Percentiles rank a stretch among this genome's conserved stretches.
Evolutionary conservation across 2,113 vertebrate genomes (phyloP).

Genomic region (Tricholaema leucomelas): DNA sequence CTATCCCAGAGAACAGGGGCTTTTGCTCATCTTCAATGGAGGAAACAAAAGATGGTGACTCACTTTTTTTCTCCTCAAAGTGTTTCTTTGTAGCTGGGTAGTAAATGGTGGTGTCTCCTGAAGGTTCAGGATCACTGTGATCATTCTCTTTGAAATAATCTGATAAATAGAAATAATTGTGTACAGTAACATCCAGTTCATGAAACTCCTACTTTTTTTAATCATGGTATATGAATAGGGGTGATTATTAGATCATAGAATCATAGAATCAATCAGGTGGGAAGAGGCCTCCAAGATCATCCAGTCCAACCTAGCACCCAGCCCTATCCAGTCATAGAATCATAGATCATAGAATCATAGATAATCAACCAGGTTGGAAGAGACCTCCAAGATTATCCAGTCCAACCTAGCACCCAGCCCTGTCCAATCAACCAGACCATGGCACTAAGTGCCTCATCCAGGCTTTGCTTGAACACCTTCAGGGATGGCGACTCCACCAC

Average conservation of each 20-base stretch:
- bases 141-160: constrained; percentile 75
- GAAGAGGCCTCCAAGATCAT: too few relatives aligned
- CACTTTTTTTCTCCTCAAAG: constrained; percentile 82
- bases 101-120: constrained; percentile 67
- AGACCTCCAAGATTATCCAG: too few relatives aligned
- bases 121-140: constrained; percentile 68
- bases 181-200: constrained; percentile 2
- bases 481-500: too few relatives aligned
- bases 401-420: too few relatives aligned
- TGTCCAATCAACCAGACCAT: too few relatives aligned
- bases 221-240: neutral
- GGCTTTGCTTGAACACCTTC: too few relatives aligned
- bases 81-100: constrained; percentile 82
- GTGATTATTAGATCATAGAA: neutral
- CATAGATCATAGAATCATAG: too few relatives aligned
- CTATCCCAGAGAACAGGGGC: constrained; percentile 82
- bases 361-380: too few relatives aligned
- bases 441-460: too few relatives aligned
- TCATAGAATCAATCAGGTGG: too few relatives aligned
- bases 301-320: too few relatives aligned
- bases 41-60: constrained; percentile 78
- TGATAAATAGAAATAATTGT: constrained; percentile 64
- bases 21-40: constrained; percentile 87
- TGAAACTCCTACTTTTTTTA: constrained; percentile 5
- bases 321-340: too few relatives aligned